Percentiles rank a stretch among this genome's conserved stretches.
These are phyloP conservation scores for Proteles cristata DNA, from an alignment of 2,113 vertebrate genomes.

Conservation along the genomic window DNA sequence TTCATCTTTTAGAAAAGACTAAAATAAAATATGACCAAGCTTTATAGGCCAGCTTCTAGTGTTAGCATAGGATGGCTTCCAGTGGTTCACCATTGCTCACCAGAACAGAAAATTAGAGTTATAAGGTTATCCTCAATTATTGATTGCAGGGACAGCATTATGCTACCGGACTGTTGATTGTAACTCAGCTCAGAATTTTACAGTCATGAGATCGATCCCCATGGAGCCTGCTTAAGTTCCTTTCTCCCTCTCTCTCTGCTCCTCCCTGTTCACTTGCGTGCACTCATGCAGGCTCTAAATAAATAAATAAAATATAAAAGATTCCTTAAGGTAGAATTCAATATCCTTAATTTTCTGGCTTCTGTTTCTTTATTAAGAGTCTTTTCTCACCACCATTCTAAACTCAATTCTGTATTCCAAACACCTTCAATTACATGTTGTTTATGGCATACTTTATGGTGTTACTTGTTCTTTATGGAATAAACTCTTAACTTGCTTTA, in stretches of 20 bases:
- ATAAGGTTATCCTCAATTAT: background rate
- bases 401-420: background rate
- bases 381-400: background rate
- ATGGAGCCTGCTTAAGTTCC: too few species aligned
- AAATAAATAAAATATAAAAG: background rate
- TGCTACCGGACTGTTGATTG: too few species aligned
- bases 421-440: background rate
- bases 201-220: too few species aligned
- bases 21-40: background rate
- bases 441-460: background rate
- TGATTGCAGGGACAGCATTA: background rate
- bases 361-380: background rate
- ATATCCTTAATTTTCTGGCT: background rate
- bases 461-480: background rate
- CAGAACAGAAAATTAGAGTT: background rate
- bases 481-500: background rate
- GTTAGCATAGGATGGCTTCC: background rate
- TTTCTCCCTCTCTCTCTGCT: too few species aligned
- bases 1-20: background rate
- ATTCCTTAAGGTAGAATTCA: background rate
- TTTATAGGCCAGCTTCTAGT: background rate
- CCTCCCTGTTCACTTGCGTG: too few species aligned
- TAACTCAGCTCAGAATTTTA: too few species aligned
- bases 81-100: background rate
- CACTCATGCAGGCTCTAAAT: too few species aligned